Base-by-base conservation (phyloP, 2,113 vertebrate species). In the Ursus arctos region DNA sequence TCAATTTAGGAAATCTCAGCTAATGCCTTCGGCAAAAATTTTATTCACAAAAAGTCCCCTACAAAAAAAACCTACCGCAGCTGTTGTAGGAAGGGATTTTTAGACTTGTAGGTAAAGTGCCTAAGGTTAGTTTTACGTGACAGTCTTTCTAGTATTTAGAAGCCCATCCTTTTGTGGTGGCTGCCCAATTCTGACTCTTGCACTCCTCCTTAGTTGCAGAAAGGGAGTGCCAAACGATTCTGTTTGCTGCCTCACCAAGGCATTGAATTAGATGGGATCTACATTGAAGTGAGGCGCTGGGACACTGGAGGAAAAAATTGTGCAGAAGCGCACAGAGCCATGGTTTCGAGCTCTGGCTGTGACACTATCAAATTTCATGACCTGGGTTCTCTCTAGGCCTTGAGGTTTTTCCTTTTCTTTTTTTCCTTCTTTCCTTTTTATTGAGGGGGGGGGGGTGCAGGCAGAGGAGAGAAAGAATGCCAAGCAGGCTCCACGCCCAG, bases 131-230 rank as follows among this genome's bases (percentile, higher is more conserved):
- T 74, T 91, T 87, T 81, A 74, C 31, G 14, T 67, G 40, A 40
- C 76, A 40, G 8, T n/a, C 53, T 96, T 77, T 71, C 74, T 86
- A 6, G 71, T 72, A 49, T 49, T 94, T 33, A 82, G 33, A 94
- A 33, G 8, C 7, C 12, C 61, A 24, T 77, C 79, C 7, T 89
- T 84, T 77, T 22, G 24, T 14, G 22, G 51, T 26, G 77, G 6
- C 59, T 72, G 36, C n/a, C 63, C 28, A 93, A 10, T 63, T 33
- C n/a, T 80, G 6, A 71, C 33, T 36, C 16, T 33, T 21, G 16
- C 0, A 16, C 3, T 57, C 5, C 24, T 8, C 4, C 8, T 4
- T 28, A 22, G 12, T 8, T 57, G 12, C 6, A 63, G 77, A 43
- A 93, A 71, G 14, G 51, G 28, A 61, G 72, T 4, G 1, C 40